phyloP scores from a whole-genome alignment of 2,888 invertebrate genomes.

The Nasonovia ribisnigri region DNA sequence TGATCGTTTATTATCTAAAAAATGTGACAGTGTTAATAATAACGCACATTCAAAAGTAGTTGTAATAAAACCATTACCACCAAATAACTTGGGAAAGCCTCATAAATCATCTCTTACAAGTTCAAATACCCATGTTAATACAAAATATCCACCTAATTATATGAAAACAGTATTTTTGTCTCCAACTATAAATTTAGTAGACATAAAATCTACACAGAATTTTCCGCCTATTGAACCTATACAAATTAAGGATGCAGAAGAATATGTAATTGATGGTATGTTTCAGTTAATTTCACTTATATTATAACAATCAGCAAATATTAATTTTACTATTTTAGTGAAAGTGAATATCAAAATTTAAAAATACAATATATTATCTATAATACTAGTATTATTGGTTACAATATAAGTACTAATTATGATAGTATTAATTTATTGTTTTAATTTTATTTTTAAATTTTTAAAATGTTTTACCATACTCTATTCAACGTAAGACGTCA shows the following conservation, averaged over 20 bases:
- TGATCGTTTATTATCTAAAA: not conserved
- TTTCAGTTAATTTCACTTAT: not conserved
- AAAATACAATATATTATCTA: not conserved
- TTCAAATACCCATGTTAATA: not conserved
- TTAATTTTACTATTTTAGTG: constrained; percentile 11
- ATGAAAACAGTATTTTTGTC: not conserved
- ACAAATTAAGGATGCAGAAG: not conserved
- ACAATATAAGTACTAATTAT: too few relatives aligned
- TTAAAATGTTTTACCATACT: not conserved
- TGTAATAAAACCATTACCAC: not conserved
- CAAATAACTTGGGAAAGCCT: not conserved
- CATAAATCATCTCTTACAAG: not conserved
- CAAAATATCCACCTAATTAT: not conserved
- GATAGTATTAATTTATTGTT: too few relatives aligned
- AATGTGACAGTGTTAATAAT: not conserved
- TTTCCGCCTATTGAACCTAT: constrained; percentile 3
- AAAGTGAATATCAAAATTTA: not conserved
- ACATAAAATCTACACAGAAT: not conserved
- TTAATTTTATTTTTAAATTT: not conserved
- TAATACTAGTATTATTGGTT: too few relatives aligned
- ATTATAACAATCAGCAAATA: not conserved
- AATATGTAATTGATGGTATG: constrained; percentile 2
- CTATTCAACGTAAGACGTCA: not conserved
- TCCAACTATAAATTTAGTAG: not conserved
- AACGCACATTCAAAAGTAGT: not conserved